phyloP scores from a whole-genome alignment of 2,113 vertebrate species.

The Chloroceryle aenea region DNA sequence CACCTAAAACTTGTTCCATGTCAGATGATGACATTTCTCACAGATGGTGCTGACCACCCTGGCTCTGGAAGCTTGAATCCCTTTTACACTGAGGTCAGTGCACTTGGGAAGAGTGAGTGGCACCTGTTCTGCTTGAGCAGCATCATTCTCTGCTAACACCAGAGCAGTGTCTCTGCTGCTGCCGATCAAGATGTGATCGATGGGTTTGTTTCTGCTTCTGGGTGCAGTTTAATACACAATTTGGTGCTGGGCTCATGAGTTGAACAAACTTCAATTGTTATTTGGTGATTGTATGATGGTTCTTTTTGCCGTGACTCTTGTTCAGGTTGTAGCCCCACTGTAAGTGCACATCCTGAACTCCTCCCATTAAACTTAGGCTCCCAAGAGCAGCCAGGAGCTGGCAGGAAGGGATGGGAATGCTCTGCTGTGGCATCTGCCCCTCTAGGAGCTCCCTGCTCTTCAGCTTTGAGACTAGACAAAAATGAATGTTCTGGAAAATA shows the following conservation, averaged over 20 bases:
- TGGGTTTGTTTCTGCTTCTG: neutral
- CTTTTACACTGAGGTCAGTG: accelerated
- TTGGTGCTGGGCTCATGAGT: neutral
- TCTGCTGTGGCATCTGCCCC: neutral
- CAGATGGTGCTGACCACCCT: neutral
- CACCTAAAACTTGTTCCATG: neutral
- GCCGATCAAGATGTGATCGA: neutral
- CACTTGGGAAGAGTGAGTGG: neutral
- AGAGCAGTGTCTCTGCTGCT: neutral
- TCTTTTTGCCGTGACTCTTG: accelerated
- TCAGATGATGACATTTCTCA: neutral
- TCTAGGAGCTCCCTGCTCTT: neutral
- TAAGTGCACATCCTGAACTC: neutral
- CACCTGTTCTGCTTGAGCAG: neutral
- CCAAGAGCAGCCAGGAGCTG: neutral
- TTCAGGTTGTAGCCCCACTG: neutral
- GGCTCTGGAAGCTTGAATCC: neutral
- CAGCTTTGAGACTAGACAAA: neutral
- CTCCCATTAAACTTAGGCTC: neutral
- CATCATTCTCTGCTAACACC: neutral
- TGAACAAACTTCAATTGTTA: neutral
- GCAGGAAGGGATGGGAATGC: neutral
- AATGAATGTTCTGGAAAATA: neutral
- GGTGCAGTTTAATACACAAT: neutral
- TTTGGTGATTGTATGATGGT: accelerated